Conservation (phyloP, 1,140 invertebrate genomes). For the Lordiphosa mommai region DNA sequence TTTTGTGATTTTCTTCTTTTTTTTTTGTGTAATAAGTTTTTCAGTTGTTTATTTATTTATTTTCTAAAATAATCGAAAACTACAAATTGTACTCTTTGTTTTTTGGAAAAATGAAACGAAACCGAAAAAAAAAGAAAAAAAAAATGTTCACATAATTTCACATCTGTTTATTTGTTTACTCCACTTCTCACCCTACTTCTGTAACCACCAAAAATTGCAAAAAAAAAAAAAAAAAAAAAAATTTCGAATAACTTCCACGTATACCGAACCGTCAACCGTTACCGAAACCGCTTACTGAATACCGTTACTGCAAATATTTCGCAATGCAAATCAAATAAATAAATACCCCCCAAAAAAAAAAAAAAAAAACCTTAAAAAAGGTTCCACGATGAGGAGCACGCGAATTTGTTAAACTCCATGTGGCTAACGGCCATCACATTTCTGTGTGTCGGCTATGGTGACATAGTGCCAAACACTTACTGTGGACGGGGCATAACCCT, state of each 20-base stretch:
- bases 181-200: slow-evolving; percentile 78
- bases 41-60: slow-evolving; percentile 23
- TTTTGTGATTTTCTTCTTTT: neutral
- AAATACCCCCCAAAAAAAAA: slow-evolving; percentile 25
- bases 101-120: slow-evolving; percentile 27
- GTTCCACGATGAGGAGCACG: slow-evolving; percentile 92
- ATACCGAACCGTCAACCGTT: no score
- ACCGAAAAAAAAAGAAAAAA: slow-evolving; percentile 24
- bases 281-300: slow-evolving; percentile 1
- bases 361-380: slow-evolving; percentile 79
- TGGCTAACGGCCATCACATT: slow-evolving; percentile 96
- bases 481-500: slow-evolving; percentile 95
- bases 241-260: slow-evolving; percentile 10
- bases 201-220: slow-evolving; percentile 74
- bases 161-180: slow-evolving; percentile 79
- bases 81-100: slow-evolving; percentile 25
- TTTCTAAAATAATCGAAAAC: slow-evolving; percentile 27
- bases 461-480: slow-evolving; percentile 97
- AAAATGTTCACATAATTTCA: slow-evolving; percentile 77
- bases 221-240: slow-evolving; percentile 47
- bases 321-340: slow-evolving; percentile 21
- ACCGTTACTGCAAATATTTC: neutral
- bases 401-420: slow-evolving; percentile 95
- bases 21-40: slow-evolving; percentile 6
- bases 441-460: slow-evolving; percentile 89